Percentiles rank a stretch among this genome's conserved stretches.
These are phyloP conservation scores for Alca torda DNA, from an alignment of 2,797 vertebrate species.

Conservation along the genomic window DNA sequence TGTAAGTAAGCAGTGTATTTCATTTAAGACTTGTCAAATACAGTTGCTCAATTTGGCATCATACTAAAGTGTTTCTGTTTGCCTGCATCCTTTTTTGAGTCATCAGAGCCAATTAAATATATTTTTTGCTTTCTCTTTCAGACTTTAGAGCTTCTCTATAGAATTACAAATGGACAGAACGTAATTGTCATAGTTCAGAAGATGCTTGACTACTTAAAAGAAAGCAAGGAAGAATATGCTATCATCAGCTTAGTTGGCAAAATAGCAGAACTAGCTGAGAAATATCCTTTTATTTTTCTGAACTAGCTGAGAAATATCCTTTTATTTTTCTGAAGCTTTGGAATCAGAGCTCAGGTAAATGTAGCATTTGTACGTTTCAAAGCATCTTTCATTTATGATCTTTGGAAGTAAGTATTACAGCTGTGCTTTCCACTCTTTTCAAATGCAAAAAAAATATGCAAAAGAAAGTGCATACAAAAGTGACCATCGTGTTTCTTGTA, in stretches of 20 bases:
- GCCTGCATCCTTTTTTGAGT: not conserved
- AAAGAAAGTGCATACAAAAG: not conserved
- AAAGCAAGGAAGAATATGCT: conserved; percentile 88
- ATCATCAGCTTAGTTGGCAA: conserved; percentile 89
- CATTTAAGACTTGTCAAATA: not conserved
- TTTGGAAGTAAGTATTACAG: not conserved
- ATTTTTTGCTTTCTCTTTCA: conserved; percentile 67
- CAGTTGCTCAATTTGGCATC: not conserved
- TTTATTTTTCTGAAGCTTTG: conserved; percentile 49
- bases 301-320: conserved; percentile 97
- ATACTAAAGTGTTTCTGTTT: not conserved
- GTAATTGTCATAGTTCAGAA: conserved; percentile 93
- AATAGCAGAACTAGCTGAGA: conserved; percentile 94
- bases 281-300: conserved; percentile 91
- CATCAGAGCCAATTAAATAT: not conserved
- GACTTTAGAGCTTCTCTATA: conserved; percentile 95
- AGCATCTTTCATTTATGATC: not conserved
- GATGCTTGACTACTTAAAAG: conserved; percentile 91
- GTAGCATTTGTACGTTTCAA: not conserved
- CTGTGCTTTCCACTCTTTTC: not conserved
- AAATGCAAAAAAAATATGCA: not conserved
- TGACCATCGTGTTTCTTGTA: not conserved
- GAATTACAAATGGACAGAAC: conserved; percentile 95
- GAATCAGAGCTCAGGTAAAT: not conserved
- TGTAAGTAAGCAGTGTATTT: not conserved